Evolutionary conservation across 2,888 invertebrate species (phyloP), one percentile per base, ranked within the genome.

Genomic region (Hyalella azteca): DNA sequence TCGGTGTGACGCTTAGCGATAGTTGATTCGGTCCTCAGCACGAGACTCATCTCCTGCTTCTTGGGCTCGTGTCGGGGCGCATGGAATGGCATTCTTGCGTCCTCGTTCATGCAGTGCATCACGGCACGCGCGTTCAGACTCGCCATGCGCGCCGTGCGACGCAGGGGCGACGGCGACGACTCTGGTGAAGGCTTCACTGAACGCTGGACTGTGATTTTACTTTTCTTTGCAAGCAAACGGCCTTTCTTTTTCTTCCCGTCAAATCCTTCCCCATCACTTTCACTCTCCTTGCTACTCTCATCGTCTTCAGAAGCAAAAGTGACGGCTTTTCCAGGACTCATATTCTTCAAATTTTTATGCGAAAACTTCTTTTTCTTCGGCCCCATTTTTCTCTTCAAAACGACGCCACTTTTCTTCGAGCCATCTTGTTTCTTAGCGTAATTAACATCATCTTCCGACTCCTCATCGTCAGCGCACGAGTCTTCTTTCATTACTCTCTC

Each of bases 51-150:
- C 15, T 45, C 78, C n/a, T 84, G 86, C 75, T 75, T 75, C 22
- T 75, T 45, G 3, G 77, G 40, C 22, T 76, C 15, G 11, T 73
- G 19, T 59, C 79, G 91, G 91, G 86, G 80, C 32, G 79, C 22
- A 32, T 81, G 83, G 2, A 84, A 73, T 40, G 84, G 84, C n/a
- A 78, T 79, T 60, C 81, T 79, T 1, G 95, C 95, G 87, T 95
- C 95, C 88, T 95, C 95, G 87, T 95, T 95, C 36, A 96, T 90
- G 87, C 95, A 95, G 87, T 95, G 95, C 2, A 96, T 95, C 89
- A 95, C 95, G 39, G 95, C 95, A 85, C 94, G 88, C 0, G 96
- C 96, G 87, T 96, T 96, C 41, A 96, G 88, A 2, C 95, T 95
- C 49, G 96, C 96, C 88, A 95, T 94, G 85, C 96, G 91, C 87